Evolutionary conservation across 2,888 invertebrate genomes (phyloP).

Genomic region (Metopia argyrocephala): DNA sequence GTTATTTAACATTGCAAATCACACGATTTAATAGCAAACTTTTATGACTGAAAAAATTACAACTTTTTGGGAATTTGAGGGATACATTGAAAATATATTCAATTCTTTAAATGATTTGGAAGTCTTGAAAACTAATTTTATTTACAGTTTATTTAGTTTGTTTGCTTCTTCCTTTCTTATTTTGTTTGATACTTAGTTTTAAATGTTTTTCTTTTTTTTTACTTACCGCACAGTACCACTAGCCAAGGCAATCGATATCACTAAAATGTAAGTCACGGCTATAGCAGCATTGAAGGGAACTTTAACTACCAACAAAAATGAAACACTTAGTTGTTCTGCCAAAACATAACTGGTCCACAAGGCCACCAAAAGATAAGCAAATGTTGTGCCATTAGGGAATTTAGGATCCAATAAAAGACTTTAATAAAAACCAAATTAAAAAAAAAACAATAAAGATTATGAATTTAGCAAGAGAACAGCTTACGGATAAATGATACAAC

Average conservation of each 20-base stretch:
- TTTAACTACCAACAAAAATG: slow-evolving; percentile 89
- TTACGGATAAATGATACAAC: slow-evolving; percentile 87
- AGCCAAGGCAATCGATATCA: slow-evolving; percentile 85
- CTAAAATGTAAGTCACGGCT: slow-evolving; percentile 87
- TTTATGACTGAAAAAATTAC: too few species aligned
- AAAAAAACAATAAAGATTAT: neutral
- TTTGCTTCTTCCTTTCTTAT: too few species aligned
- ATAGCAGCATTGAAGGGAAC: slow-evolving; percentile 88
- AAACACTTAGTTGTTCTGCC: slow-evolving; percentile 91
- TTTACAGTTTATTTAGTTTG: too few species aligned
- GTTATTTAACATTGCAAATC: too few species aligned
- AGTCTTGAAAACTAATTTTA: too few species aligned
- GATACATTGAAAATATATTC: too few species aligned
- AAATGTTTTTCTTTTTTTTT: too few species aligned
- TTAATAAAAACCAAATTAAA: neutral
- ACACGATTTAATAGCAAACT: too few species aligned
- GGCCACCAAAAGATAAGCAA: slow-evolving; percentile 84
- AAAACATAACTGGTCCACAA: slow-evolving; percentile 92
- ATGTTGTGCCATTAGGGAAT: slow-evolving; percentile 77
- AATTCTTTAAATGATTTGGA: too few species aligned
- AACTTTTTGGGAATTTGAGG: too few species aligned
- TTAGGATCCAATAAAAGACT: slow-evolving; percentile 76
- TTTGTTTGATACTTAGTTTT: too few species aligned
- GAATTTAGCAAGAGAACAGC: slow-evolving; percentile 69
- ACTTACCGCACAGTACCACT: slow-evolving; percentile 88